Conservation (phyloP, 2,888 invertebrate species). For the Steinernema scapterisci region DNA sequence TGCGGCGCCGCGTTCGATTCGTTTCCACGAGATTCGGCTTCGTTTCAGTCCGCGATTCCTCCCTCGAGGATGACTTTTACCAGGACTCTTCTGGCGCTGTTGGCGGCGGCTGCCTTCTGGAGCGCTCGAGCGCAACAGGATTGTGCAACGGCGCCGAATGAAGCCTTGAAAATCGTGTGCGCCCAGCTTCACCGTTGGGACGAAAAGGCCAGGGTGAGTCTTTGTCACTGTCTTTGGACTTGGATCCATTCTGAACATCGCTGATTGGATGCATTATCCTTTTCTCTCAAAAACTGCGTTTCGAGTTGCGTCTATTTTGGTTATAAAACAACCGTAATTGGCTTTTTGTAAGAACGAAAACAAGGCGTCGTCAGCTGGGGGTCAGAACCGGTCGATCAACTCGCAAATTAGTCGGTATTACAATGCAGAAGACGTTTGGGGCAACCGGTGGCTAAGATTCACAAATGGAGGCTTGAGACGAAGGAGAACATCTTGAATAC, state of each 20-base stretch:
- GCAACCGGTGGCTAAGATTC: background rate
- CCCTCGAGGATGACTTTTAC: background rate
- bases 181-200: conserved; percentile 64
- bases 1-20: background rate
- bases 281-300: too few relatives aligned
- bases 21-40: background rate
- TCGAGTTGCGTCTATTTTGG: too few relatives aligned
- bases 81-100: background rate
- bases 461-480: too few relatives aligned
- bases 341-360: too few relatives aligned
- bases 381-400: background rate
- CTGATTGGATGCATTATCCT: too few relatives aligned
- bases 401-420: conserved; percentile 5
- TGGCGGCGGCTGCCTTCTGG: background rate
- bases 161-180: conserved; percentile 58
- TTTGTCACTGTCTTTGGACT: too few relatives aligned
- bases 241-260: too few relatives aligned
- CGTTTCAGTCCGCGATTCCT: background rate
- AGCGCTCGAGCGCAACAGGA: conserved; percentile 33
- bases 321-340: too few relatives aligned
- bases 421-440: background rate
- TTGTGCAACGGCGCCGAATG: conserved; percentile 58
- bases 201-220: conserved; percentile 55
- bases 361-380: too few relatives aligned
- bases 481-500: too few relatives aligned